Conservation (phyloP, 2,113 vertebrate genomes). For the Scalopus aquaticus region DNA sequence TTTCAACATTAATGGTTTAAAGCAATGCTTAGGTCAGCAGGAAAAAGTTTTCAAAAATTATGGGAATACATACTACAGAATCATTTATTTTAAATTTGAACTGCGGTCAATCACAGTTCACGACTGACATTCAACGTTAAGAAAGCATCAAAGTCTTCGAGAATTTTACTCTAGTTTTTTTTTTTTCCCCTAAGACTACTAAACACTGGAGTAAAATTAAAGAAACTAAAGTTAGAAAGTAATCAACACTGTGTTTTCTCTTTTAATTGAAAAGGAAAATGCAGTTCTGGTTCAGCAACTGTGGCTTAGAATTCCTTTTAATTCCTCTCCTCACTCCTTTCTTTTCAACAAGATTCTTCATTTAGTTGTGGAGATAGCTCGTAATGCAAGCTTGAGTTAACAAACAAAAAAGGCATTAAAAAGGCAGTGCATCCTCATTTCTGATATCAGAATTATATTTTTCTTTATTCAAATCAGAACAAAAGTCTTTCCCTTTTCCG, state of each 20-base stretch:
- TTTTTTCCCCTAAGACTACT: neutral
- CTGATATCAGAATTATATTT: slow-evolving; percentile 48
- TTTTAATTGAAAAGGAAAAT: slow-evolving; percentile 81
- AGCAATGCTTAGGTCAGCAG: neutral
- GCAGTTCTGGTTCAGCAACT: slow-evolving; percentile 70
- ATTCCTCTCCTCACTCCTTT: neutral
- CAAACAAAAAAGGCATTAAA: slow-evolving; percentile 66
- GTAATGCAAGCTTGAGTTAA: slow-evolving; percentile 60
- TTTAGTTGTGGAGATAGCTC: slow-evolving; percentile 74
- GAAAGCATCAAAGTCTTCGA: neutral
- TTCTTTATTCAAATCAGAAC: slow-evolving; percentile 64
- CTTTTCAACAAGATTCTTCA: slow-evolving; percentile 56
- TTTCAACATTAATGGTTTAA: neutral
- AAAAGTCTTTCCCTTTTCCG: slow-evolving; percentile 50
- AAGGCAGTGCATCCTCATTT: slow-evolving; percentile 29
- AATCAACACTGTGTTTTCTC: slow-evolving; percentile 79
- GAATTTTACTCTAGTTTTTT: neutral
- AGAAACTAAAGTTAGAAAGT: slow-evolving; percentile 74
- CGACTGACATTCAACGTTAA: neutral
- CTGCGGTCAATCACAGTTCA: neutral
- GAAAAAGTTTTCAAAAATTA: neutral
- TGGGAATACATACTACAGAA: neutral
- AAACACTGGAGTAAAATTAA: slow-evolving; percentile 69
- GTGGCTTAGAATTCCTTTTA: slow-evolving; percentile 68
- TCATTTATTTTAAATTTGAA: neutral